Base-by-base conservation (phyloP, 2,888 invertebrate genomes). In the Pyrrhia umbra region DNA sequence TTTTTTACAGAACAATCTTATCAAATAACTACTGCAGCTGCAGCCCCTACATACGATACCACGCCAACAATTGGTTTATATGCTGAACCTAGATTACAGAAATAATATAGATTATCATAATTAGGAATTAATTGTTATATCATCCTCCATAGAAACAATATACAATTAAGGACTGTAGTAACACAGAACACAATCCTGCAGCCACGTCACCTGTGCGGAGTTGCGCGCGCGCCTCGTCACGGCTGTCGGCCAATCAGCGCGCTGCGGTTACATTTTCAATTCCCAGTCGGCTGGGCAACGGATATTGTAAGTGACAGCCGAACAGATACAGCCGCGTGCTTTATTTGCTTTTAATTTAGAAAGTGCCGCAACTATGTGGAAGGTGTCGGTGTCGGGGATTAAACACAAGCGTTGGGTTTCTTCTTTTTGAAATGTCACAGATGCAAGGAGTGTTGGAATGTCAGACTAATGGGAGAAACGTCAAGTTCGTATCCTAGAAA, bases 201-300 rank as follows among this genome's bases (percentile, higher is more conserved):
- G 42, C 16, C 37, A 39, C 40, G 70, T 56, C 56, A 72, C 70
- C 55, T 46, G 42, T 27, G 57, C 40, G 21, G 21, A 40, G 45
- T 72, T 61, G 71, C 67, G 66, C 57, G 70, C 23, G 59, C 49
- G 66, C 67, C 37, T 37, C 30, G 54, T 58, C 49, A 21, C 49
- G 13, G 40, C 73, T 52, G 55, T 39, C 30, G 25, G 37, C 63
- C 77, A 77, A 76, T 73, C 76, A 72, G 50, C 59, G 45, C 54
- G 20, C 56, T 67, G 77, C 52, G 77, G 77, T 77, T 56, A 61
- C 62, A 54, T 77, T 77, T 74, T 70, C 77, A 77, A 74, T 77
- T 77, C 67, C 60, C 75, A 68, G 64, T 62, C 43, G 42, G 16
- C 49, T 67, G 42, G 61, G 49, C 67, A 65, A 70, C 75, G 76